Evolutionary conservation across 2,888 invertebrate genomes (phyloP).

Genomic region (Elgonia sp.): DNA sequence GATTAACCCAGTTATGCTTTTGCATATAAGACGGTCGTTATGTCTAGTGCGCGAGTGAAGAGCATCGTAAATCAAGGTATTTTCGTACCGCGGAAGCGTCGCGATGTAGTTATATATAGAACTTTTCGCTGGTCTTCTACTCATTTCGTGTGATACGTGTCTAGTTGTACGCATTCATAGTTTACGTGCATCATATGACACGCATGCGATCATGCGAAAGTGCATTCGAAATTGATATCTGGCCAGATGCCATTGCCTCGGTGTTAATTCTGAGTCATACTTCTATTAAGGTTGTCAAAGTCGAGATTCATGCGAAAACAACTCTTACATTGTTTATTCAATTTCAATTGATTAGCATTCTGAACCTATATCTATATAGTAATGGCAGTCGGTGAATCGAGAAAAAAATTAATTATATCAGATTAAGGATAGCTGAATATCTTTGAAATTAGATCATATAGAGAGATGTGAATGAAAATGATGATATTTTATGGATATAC

Average conservation of each 20-base stretch:
- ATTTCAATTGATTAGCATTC: too few relatives aligned
- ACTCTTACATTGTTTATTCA: too few relatives aligned
- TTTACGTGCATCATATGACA: slow-evolving; percentile 67
- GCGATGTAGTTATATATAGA: slow-evolving; percentile 82
- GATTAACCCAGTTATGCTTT: slow-evolving; percentile 77
- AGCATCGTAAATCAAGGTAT: slow-evolving; percentile 85
- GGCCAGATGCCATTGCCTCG: slow-evolving; percentile 46
- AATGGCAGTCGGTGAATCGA: too few relatives aligned
- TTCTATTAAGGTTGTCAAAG: slow-evolving; percentile 21
- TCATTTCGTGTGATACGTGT: slow-evolving; percentile 16
- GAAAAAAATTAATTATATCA: too few relatives aligned
- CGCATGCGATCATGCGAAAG: slow-evolving; percentile 63
- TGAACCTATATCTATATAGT: too few relatives aligned
- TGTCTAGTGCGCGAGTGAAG: slow-evolving; percentile 71
- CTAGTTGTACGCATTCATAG: slow-evolving; percentile 48
- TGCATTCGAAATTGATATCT: slow-evolving; percentile 82
- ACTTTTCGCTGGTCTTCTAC: slow-evolving; percentile 38
- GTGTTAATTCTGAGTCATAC: slow-evolving; percentile 22
- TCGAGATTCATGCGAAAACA: slow-evolving; percentile 3
- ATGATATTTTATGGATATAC: too few relatives aligned
- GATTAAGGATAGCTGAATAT: too few relatives aligned
- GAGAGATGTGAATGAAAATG: too few relatives aligned
- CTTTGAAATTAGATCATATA: too few relatives aligned
- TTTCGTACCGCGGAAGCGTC: slow-evolving; percentile 85
- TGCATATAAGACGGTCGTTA: slow-evolving; percentile 66